Conservation (phyloP, 2,113 vertebrate species). For the Macaca mulatta region DNA sequence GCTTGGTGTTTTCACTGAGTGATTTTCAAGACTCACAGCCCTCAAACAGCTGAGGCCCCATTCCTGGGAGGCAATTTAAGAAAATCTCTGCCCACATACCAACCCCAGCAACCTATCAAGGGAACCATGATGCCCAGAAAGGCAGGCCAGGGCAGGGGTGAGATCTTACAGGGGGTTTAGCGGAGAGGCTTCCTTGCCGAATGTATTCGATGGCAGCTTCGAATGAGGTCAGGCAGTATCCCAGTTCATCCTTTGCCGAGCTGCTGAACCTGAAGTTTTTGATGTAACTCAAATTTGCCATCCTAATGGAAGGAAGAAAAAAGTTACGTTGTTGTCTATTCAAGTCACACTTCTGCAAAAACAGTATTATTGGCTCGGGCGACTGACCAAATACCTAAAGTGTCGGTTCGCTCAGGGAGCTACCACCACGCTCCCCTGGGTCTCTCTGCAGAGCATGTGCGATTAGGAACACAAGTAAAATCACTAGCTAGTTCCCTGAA, state of each 20-base stretch:
- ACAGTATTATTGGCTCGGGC: background rate
- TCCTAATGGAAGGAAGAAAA: slow-evolving; percentile 84
- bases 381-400: background rate
- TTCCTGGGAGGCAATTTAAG: background rate
- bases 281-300: slow-evolving; percentile 98
- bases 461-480: background rate
- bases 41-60: background rate
- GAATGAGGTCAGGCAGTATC: slow-evolving; percentile 95
- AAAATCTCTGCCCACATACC: too few species aligned
- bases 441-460: background rate
- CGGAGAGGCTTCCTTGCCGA: slow-evolving; percentile 91
- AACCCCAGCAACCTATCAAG: background rate
- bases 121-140: fast-evolving
- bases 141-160: background rate
- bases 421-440: fast-evolving
- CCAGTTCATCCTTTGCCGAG: slow-evolving; percentile 94
- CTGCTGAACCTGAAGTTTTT: slow-evolving; percentile 97
- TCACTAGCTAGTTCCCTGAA: background rate
- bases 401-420: fast-evolving
- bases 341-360: background rate
- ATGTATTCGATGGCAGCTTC: slow-evolving; percentile 96
- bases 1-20: too few species aligned
- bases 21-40: background rate
- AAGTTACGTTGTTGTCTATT: background rate
- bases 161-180: slow-evolving; percentile 83